These are phyloP conservation scores for Ptychoptera contaminata DNA, from an alignment of 2,888 invertebrate species.

Conservation along the genomic window DNA sequence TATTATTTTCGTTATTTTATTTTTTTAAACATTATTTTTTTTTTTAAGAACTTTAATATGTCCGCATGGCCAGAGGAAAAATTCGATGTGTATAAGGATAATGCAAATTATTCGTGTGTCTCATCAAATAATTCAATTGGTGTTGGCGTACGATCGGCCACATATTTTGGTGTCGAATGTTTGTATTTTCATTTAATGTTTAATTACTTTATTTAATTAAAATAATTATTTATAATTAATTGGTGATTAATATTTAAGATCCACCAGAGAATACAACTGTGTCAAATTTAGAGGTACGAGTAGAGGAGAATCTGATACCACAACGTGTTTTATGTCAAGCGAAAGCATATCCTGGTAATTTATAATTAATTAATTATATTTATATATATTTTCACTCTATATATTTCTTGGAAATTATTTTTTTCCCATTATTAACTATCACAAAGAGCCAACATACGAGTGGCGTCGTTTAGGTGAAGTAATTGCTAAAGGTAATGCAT, in stretches of 20 bases:
- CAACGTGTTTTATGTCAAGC: slow-evolving; percentile 36
- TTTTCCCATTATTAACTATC: too few species aligned
- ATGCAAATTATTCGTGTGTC: slow-evolving; percentile 69
- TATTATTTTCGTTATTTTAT: slow-evolving; percentile 2
- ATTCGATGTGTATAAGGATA: slow-evolving; percentile 59
- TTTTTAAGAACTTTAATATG: slow-evolving; percentile 63
- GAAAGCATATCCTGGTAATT: slow-evolving; percentile 34
- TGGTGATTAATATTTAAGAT: slow-evolving; percentile 31
- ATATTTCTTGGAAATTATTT: slow-evolving; percentile 6
- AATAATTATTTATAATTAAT: background rate
- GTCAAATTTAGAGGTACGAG: slow-evolving; percentile 32
- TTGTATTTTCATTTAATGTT: slow-evolving; percentile 29
- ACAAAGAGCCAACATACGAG: slow-evolving; percentile 22
- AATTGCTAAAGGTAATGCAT: slow-evolving; percentile 34
- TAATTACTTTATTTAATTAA: background rate
- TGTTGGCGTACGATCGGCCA: slow-evolving; percentile 63
- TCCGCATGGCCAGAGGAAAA: slow-evolving; percentile 64
- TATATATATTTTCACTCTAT: slow-evolving; percentile 3
- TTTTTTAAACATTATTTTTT: background rate
- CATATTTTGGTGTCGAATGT: slow-evolving; percentile 83
- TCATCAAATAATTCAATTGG: slow-evolving; percentile 66
- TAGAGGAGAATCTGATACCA: slow-evolving; percentile 34
- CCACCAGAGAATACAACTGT: slow-evolving; percentile 76
- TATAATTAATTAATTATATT: slow-evolving; percentile 2
- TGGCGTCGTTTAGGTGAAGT: slow-evolving; percentile 30